These are phyloP conservation scores for Macrostomum lignano DNA, from an alignment of 1,140 invertebrate genomes.

Conservation along the genomic window DNA sequence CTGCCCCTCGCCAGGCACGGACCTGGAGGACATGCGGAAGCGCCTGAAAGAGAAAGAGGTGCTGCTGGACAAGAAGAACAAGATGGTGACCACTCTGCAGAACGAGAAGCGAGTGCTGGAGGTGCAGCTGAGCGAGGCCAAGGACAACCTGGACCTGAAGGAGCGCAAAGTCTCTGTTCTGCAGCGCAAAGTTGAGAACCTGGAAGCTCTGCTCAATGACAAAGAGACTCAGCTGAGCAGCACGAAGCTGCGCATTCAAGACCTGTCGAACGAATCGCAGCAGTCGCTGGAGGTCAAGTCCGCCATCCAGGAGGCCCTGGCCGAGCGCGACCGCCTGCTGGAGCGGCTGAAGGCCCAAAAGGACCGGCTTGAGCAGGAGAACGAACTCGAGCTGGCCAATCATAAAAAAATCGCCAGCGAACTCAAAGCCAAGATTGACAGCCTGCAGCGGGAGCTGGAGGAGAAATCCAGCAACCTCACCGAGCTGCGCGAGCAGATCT, in stretches of 20 bases:
- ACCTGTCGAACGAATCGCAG: conserved; percentile 19
- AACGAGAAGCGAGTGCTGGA: conserved; percentile 50
- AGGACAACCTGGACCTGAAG: conserved; percentile 87
- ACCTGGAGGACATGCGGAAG: conserved; percentile 67
- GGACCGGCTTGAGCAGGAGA: conserved; percentile 76
- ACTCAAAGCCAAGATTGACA: conserved; percentile 68
- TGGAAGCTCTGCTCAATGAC: conserved; percentile 78
- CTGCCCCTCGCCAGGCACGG: too few relatives aligned
- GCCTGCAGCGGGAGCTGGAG: conserved; percentile 35
- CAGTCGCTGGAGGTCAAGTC: conserved; percentile 39
- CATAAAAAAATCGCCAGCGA: conserved; percentile 72
- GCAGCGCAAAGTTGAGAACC: conserved; percentile 82
- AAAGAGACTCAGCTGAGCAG: conserved; percentile 91
- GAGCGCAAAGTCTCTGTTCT: conserved; percentile 82
- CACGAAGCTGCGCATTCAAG: conserved; percentile 53
- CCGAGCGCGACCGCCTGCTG: conserved; percentile 85
- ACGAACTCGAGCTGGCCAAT: conserved; percentile 67
- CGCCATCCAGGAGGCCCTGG: conserved; percentile 69
- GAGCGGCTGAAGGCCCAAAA: conserved; percentile 49
- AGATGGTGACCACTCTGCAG: conserved; percentile 52
- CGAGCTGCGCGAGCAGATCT: conserved; percentile 18
- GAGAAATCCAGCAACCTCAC: conserved; percentile 10
- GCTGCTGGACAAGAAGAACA: conserved; percentile 79
- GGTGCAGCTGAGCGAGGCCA: conserved; percentile 56
- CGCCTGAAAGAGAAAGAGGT: conserved; percentile 79